A percentile compares a stretch with the other conserved stretches of the same genome.
phyloP scores from a whole-genome alignment of 2,113 vertebrate species.

The Vidua macroura region DNA sequence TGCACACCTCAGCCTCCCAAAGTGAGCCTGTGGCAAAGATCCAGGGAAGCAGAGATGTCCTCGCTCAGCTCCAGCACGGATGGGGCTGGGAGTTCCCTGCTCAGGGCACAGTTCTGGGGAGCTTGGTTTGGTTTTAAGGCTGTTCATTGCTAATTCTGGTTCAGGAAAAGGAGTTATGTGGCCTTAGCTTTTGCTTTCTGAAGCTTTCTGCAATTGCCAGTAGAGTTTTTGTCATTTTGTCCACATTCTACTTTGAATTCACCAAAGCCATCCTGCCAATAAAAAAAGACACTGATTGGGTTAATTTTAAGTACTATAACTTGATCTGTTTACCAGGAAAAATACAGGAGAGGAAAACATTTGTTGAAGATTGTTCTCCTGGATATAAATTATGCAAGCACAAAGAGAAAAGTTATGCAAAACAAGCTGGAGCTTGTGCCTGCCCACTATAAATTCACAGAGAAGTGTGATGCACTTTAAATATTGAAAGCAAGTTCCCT shows the following conservation, averaged over 20 bases:
- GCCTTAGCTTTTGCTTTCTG: background rate
- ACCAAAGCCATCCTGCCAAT: background rate
- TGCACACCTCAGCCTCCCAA: background rate
- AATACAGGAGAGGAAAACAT: background rate
- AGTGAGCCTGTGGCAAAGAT: background rate
- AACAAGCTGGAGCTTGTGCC: background rate
- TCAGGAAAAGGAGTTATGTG: background rate
- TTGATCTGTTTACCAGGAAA: background rate
- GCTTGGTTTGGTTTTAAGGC: background rate
- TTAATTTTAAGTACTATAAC: background rate
- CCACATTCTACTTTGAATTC: background rate
- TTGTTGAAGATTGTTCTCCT: background rate
- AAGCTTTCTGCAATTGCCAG: background rate
- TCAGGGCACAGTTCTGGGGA: background rate
- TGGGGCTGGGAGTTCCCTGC: background rate
- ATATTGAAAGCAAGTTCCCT: conserved; percentile 13
- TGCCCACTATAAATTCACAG: conserved; percentile 10
- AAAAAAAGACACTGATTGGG: background rate
- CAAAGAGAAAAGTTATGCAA: conserved; percentile 6
- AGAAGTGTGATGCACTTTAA: background rate
- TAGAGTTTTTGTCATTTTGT: background rate
- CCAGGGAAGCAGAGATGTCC: background rate
- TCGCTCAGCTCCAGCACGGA: background rate
- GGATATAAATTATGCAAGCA: conserved; percentile 30
- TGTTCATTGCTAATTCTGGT: background rate